A percentile compares a stretch with the other conserved stretches of the same genome.
Conservation (phyloP, 2,888 invertebrate species). For the Coelinius sp. region DNA sequence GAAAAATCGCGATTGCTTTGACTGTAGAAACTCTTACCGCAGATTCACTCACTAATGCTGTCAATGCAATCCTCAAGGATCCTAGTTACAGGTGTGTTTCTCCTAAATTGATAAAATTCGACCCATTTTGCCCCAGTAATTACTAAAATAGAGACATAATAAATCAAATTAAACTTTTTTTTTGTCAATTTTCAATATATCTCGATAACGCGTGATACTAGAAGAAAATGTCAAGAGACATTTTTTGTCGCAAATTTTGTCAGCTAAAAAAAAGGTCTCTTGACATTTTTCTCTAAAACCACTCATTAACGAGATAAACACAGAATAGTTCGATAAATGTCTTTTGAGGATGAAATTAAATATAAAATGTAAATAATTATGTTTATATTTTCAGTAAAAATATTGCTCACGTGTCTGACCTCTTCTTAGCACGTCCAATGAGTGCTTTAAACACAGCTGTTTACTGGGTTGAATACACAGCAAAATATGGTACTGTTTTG, state of each 20-base stretch:
- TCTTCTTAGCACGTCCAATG: constrained; percentile 53
- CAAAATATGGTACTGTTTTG: constrained; percentile 50
- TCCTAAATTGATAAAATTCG: neutral
- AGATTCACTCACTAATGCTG: constrained; percentile 48
- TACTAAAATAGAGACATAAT: too few species aligned
- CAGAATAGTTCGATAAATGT: too few species aligned
- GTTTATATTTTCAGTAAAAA: constrained; percentile 49
- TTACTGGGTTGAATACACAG: constrained; percentile 56
- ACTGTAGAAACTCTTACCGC: constrained; percentile 45
- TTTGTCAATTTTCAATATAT: too few species aligned
- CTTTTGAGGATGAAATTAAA: too few species aligned
- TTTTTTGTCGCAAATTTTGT: too few species aligned
- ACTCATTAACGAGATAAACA: too few species aligned
- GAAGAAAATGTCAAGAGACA: too few species aligned
- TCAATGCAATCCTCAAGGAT: constrained; percentile 50
- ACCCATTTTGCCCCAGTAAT: neutral
- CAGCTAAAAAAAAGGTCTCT: too few species aligned
- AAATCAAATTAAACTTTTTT: too few species aligned
- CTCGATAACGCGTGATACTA: too few species aligned
- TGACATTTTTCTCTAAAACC: too few species aligned
- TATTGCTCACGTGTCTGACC: constrained; percentile 43
- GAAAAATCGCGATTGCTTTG: constrained; percentile 49
- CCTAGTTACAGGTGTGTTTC: constrained; percentile 49
- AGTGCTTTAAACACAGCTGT: constrained; percentile 50
- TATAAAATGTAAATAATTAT: neutral